Evolutionary conservation across 2,113 vertebrate species (phyloP).

Genomic region (Asarcornis scutulata): DNA sequence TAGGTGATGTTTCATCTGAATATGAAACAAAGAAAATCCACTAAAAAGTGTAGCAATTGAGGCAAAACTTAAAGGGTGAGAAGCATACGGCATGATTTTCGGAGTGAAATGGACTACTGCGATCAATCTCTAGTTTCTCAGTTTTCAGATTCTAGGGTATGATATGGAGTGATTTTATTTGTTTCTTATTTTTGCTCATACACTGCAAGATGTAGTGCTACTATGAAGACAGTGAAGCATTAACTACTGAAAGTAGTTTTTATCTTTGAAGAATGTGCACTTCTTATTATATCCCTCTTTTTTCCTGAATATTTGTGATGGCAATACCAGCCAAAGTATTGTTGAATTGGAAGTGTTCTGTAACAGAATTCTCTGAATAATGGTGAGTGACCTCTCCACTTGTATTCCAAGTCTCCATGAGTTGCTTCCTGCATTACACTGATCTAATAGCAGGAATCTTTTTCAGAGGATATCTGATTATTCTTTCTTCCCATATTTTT

Average conservation of each 20-base stretch:
- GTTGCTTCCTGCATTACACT: not conserved
- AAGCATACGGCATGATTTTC: not conserved
- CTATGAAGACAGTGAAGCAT: not conserved
- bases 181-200: not conserved
- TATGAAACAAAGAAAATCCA: not conserved
- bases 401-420: fast-evolving
- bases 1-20: not conserved
- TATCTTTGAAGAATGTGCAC: not conserved
- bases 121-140: not conserved
- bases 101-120: not conserved
- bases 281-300: fast-evolving
- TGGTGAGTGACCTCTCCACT: not conserved
- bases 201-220: not conserved
- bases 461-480: not conserved
- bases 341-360: not conserved
- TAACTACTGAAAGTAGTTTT: not conserved
- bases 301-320: not conserved
- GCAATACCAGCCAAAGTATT: not conserved
- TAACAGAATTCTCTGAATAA: not conserved
- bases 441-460: not conserved
- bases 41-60: not conserved
- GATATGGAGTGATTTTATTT: not conserved
- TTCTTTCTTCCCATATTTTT: not conserved
- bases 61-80: not conserved
- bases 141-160: not conserved